Evolutionary conservation across 1,140 invertebrate species (phyloP), one percentile per base, ranked within the genome.

Genomic region (Apis florea): DNA sequence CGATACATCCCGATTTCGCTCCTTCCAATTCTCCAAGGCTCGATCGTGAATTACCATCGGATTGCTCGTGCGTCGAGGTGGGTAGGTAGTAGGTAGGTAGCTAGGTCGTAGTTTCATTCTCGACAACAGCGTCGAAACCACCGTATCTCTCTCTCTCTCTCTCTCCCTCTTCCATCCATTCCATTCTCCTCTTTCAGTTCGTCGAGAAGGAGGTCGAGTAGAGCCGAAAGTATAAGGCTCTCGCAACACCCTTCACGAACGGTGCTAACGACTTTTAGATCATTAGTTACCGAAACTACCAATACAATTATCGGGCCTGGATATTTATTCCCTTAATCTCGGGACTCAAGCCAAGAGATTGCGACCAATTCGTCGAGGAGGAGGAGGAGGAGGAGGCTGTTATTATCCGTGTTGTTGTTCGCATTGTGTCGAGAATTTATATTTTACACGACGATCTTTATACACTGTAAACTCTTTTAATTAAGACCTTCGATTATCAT

Each of bases 281-380:
- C 93, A 93, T 94, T 93, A 93, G 92, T 93, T 93, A 93, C 92
- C 88, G 92, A 91, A 93, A 93, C 90, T 93, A 93, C 93, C 92
- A 91, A 93, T 93, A 93, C 93, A 93, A 93, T 93, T 93, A 93
- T 93, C 90, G 92, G 89, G 70, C 59, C 69, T 81, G 82, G 86
- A 93, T 92, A 93, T 93, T 93, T 93, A 93, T 93, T 93, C 91
- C 88, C 86, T 91, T 91, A 93, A 93, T 93, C 91, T 92, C 83
- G 64, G 71, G 61, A 73, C 82, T 71, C 56, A 53, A 13, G 73
- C 24, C 83, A n/a, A n/a, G 85, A 90, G 87, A 91, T 91, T 91
- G 90, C 88, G 73, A 63, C 76, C 90, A 91, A 91, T 91, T 91
- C 84, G 85, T 24, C 68, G 71, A 89, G 83, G 70, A 40, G 31